phyloP scores from a whole-genome alignment of 92 coral and sea anemone genomes.

The Epizoanthus fatuus region DNA sequence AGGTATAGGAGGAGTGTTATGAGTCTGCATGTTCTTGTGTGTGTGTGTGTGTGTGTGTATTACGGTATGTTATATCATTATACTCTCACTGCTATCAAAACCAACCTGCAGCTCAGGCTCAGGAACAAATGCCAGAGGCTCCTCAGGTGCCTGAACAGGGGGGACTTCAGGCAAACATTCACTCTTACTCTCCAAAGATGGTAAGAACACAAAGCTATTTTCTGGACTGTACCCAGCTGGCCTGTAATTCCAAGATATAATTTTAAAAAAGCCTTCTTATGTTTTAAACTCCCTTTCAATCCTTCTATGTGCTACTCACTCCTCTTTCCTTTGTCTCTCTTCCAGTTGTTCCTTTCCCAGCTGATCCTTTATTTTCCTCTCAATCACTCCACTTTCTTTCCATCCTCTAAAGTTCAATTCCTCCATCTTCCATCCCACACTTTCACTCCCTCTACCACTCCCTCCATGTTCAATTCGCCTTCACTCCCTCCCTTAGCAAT shows the following conservation, averaged over 20 bases:
- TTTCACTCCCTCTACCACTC: no score
- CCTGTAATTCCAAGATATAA: background rate
- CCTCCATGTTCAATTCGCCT: no score
- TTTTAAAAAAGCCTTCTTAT: background rate
- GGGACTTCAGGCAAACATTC: slow-evolving; percentile 12
- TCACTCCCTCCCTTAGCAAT: no score
- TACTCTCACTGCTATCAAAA: background rate
- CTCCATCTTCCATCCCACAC: no score
- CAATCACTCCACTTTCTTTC: no score
- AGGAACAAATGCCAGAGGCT: background rate
- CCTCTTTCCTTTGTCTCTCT: no score
- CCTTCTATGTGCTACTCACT: background rate
- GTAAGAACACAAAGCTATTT: slow-evolving; percentile 37
- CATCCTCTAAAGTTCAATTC: no score
- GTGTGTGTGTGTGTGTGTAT: background rate
- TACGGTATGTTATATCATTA: background rate
- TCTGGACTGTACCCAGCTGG: slow-evolving; percentile 46
- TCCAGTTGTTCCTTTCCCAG: no score
- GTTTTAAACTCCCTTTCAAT: background rate
- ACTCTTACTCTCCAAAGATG: background rate
- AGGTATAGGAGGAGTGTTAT: no score
- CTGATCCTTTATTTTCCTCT: no score
- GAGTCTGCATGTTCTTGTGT: no score
- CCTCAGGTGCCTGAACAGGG: slow-evolving; percentile 16
- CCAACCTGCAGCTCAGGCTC: slow-evolving; percentile 20